Evolutionary conservation across 2,888 invertebrate genomes (phyloP), one percentile per base, ranked within the genome.

Genomic region (Phortica okadai): DNA sequence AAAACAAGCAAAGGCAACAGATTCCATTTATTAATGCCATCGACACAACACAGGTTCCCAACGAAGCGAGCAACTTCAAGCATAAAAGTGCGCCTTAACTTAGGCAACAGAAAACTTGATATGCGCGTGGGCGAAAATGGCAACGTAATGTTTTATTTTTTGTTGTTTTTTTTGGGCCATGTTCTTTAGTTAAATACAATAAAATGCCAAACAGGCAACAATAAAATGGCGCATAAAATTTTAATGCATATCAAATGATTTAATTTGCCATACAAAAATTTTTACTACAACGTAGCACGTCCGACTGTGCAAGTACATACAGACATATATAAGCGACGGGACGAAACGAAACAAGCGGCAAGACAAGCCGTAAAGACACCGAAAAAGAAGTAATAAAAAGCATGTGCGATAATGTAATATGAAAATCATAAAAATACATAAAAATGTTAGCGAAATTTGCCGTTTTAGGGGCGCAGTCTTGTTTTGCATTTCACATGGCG

Each of bases 241-340:
- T 84, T 80, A 85, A 88, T 84, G 83, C 83, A 85, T 84, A 84
- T 84, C 79, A 85, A 87, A 88, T 88, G 81, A 87, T 84, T 85
- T 85, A 82, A 87, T 87, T 88, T 83, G 64, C 56, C 45, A 44
- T 56, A 54, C 54, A 56, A 56, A 72, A 77, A 75, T 62, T 67
- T 67, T 75, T 67, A 56, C 67, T 45, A 75, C 64, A 41, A 41
- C 33, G 21, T 21, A 21, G 64, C 41, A 21, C 21, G 21, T 21
- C 21, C 21, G 21, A 21, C 21, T 21, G 21, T 21, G 21, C 21
- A 21, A 21, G 21, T 21, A 21, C 21, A 45, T 45, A 45, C 10
- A 45, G 0, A 45, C 10, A 45, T 45, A 45, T 8, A 45, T 45
- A 41, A 4, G 21, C 0, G 21, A 21, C 21, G 21, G 21, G 21